Percentiles rank a stretch among this genome's conserved stretches.
Conservation (phyloP, 1,140 invertebrate species). For the Diabrotica virgifera region DNA sequence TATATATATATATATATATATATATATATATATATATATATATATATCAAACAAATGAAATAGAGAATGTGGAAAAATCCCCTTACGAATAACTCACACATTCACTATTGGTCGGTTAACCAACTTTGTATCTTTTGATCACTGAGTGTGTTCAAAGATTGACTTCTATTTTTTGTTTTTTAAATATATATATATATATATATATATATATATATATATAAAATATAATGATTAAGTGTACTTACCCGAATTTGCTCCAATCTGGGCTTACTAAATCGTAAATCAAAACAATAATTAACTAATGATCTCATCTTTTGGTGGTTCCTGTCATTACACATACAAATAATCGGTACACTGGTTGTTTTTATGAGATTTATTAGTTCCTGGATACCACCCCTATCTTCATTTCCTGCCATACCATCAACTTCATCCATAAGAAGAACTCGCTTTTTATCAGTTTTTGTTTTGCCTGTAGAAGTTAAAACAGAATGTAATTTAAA, state of each 20-base stretch:
- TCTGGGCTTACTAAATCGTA: conserved; percentile 79
- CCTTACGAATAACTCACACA: too few species aligned
- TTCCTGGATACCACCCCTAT: conserved; percentile 94
- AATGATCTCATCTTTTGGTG: conserved; percentile 92
- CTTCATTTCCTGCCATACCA: conserved; percentile 99
- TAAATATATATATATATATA: too few species aligned
- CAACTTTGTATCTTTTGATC: too few species aligned
- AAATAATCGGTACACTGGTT: conserved; percentile 90
- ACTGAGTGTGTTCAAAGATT: too few species aligned
- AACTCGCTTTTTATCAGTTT: conserved; percentile 69
- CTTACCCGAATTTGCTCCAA: conserved; percentile 86
- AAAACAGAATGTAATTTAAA: not conserved
- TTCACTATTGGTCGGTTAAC: too few species aligned
- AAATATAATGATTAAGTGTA: not conserved
- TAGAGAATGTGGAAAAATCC: too few species aligned
- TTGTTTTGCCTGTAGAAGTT: conserved; percentile 27
- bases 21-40: too few species aligned
- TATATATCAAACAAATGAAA: too few species aligned
- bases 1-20: too few species aligned
- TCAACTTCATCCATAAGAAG: conserved; percentile 99
- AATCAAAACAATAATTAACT: conserved; percentile 92
- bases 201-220: too few species aligned
- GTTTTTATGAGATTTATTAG: conserved; percentile 90
- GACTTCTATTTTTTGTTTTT: too few species aligned
- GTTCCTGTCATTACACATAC: conserved; percentile 97